Evolutionary conservation across 2,888 invertebrate genomes (phyloP), one percentile per base, ranked within the genome.

Genomic region (Sphaerophoria taeniata): DNA sequence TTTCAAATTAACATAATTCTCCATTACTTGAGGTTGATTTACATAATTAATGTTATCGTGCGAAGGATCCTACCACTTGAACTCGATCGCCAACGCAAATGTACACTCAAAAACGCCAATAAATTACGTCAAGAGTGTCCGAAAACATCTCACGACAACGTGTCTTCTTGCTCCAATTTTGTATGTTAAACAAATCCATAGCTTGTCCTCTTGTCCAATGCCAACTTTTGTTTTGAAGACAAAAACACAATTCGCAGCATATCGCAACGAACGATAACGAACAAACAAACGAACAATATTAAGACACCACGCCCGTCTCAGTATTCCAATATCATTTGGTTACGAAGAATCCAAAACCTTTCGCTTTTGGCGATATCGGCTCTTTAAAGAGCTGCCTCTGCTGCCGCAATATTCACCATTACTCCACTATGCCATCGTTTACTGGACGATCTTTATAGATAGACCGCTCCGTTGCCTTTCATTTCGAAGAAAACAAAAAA

Each of bases 81-180:
- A 83, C 83, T 83, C 60, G 83, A 74, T 83, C 83, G 83, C 83
- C 83, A 79, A 78, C 83, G 83, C 83, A 78, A 71, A 70, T 7
- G 63, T 49, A 53, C 45, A 9, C n/a, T 53, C 1, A 9, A 67
- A 53, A 16, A 39, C 39, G 31, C 31, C 39, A 39, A 67, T 4
- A 39, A 36, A n/a, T 60, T 24, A 43, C 24, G 24, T 24, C 24
- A 24, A 24, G 24, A 43, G 24, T 24, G 3, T 4, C 24, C 12
- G n/a, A 60, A 0, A 43, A 6, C 2, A 24, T 60, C 24, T 39
- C 24, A 60, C 43, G 39, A 24, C 24, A 24, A 24, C 24, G 5
- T 0, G 4, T 39, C 16, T 16, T 11, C 3, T 24, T 60, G 39
- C 0, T 60, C 12, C 39, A 43, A 33, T 53, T 5, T 33, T 4